A percentile compares a stretch with the other conserved stretches of the same genome.
These are phyloP conservation scores for Galendromus occidentalis DNA, from an alignment of 1,140 invertebrate genomes.

Conservation along the genomic window DNA sequence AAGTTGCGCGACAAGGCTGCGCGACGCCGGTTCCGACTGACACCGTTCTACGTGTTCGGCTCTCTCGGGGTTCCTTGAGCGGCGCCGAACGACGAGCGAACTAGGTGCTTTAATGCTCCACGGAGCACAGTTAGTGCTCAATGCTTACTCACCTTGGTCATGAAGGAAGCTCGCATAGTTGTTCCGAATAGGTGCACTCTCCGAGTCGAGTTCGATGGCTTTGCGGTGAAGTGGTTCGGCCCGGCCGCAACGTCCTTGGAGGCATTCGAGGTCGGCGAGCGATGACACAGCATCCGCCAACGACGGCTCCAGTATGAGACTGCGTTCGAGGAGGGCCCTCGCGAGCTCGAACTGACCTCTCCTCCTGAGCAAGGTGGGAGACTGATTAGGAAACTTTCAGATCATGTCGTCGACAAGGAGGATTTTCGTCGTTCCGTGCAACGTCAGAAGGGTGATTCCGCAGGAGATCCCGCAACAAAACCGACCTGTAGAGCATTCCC, in stretches of 20 bases:
- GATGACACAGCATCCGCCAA: constrained; percentile 25
- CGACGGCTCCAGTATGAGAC: constrained; percentile 23
- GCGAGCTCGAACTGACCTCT: constrained; percentile 23
- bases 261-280: constrained; percentile 23
- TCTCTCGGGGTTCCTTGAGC: no score
- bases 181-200: constrained; percentile 27
- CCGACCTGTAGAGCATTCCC: constrained; percentile 56
- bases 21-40: no score
- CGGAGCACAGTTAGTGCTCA: no score
- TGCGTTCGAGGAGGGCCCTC: constrained; percentile 23
- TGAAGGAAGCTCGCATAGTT: constrained; percentile 29
- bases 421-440: neutral
- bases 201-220: constrained; percentile 21
- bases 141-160: constrained; percentile 24
- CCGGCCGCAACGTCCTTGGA: constrained; percentile 19
- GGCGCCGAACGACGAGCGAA: no score
- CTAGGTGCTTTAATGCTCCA: no score
- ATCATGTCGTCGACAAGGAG: neutral
- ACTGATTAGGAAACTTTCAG: constrained; percentile 15
- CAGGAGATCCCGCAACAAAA: no score
- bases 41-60: no score
- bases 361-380: constrained; percentile 23
- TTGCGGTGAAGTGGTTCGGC: constrained; percentile 24
- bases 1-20: no score
- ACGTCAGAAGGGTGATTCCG: no score